These are phyloP conservation scores for Girardia tigrina DNA, from an alignment of 2,888 invertebrate genomes.

Conservation along the genomic window DNA sequence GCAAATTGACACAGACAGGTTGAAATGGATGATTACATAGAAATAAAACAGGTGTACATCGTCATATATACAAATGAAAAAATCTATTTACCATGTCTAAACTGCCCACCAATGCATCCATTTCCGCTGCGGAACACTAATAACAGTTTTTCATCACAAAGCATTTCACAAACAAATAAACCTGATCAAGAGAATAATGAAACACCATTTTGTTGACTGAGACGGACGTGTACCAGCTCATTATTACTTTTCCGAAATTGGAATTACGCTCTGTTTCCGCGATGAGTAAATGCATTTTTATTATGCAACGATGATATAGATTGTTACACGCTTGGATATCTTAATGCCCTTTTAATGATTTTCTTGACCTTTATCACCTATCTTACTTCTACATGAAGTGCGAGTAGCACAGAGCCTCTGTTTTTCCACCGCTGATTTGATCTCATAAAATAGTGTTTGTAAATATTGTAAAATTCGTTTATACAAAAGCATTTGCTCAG, in stretches of 20 bases:
- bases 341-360: too few relatives aligned
- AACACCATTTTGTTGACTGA: neutral
- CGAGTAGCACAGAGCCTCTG: neutral
- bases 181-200: slow-evolving; percentile 18
- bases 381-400: neutral
- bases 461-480: slow-evolving; percentile 14
- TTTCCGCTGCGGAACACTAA: slow-evolving; percentile 1
- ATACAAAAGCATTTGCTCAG: neutral
- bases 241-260: neutral
- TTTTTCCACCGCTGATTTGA: neutral
- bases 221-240: neutral
- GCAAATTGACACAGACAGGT: too few relatives aligned
- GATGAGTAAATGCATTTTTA: slow-evolving; percentile 2
- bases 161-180: neutral
- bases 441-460: neutral
- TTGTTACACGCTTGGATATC: slow-evolving; percentile 10
- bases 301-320: slow-evolving; percentile 6
- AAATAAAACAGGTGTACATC: too few relatives aligned
- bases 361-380: too few relatives aligned
- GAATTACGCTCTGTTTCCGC: neutral
- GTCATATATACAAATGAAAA: too few relatives aligned
- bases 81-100: slow-evolving; percentile 9
- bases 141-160: neutral
- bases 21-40: too few relatives aligned
- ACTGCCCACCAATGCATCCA: slow-evolving; percentile 1